Conservation (phyloP, 2,888 invertebrate genomes). For the Tetragnatha montana region DNA sequence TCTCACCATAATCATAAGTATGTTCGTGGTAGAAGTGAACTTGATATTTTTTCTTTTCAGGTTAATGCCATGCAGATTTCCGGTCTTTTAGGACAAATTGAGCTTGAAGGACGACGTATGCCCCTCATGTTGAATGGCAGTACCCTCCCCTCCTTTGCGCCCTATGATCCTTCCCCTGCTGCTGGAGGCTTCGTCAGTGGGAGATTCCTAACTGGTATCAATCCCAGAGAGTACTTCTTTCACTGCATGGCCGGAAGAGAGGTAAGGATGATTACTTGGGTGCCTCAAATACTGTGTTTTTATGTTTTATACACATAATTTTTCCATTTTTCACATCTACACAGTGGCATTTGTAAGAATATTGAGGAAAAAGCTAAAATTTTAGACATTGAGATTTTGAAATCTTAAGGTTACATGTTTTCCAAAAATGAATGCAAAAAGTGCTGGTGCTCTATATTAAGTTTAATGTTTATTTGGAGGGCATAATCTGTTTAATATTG, state of each 20-base stretch:
- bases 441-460: too few species aligned
- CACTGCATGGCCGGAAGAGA: constrained; percentile 99
- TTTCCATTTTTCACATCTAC: too few species aligned
- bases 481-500: too few species aligned
- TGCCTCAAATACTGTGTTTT: too few species aligned
- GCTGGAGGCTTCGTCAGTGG: constrained; percentile 98
- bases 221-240: constrained; percentile 98
- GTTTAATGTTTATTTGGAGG: too few species aligned
- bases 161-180: constrained; percentile 90
- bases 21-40: not conserved
- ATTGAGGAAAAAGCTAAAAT: too few species aligned
- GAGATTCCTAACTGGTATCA: constrained; percentile 98
- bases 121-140: constrained; percentile 95
- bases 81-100: constrained; percentile 97
- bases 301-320: too few species aligned
- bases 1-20: not conserved
- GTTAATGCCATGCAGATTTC: constrained; percentile 99
- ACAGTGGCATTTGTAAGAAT: too few species aligned
- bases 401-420: too few species aligned
- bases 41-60: constrained; percentile 72
- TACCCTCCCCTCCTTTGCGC: constrained; percentile 90
- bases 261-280: constrained; percentile 77
- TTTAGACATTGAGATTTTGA: too few species aligned
- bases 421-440: too few species aligned
- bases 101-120: constrained; percentile 97